Evolutionary conservation across 92 coral and sea anemone genomes (phyloP).

Genomic region (Phenganax marumi): DNA sequence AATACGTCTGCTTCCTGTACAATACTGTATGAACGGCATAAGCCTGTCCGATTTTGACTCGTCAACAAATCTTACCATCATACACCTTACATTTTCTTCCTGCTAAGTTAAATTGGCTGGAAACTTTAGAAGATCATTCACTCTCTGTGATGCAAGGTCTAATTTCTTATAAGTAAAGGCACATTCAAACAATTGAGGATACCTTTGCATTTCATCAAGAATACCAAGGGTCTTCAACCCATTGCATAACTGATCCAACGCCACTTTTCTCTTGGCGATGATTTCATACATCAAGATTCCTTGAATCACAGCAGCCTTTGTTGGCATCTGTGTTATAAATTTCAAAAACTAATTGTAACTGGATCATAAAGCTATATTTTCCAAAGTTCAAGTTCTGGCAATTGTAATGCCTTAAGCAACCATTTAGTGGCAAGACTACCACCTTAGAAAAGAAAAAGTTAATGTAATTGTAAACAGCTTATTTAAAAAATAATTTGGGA

Average conservation of each 20-base stretch:
- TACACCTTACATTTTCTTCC: slow-evolving; percentile 45
- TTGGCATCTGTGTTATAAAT: slow-evolving; percentile 41
- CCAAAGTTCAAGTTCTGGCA: no score
- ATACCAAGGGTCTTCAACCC: slow-evolving; percentile 63
- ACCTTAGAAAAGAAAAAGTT: no score
- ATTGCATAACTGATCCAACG: slow-evolving; percentile 60
- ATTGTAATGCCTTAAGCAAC: no score
- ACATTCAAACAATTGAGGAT: slow-evolving; percentile 56
- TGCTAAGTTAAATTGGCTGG: slow-evolving; percentile 51
- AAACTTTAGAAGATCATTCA: slow-evolving; percentile 46
- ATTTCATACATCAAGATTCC: slow-evolving; percentile 51
- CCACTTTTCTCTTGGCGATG: slow-evolving; percentile 55
- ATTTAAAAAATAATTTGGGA: no score
- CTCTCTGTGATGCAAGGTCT: slow-evolving; percentile 56
- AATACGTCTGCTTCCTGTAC: slow-evolving; percentile 61
- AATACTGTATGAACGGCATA: slow-evolving; percentile 61
- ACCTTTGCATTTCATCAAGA: slow-evolving; percentile 52
- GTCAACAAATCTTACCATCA: slow-evolving; percentile 47
- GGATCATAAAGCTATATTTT: no score
- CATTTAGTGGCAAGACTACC: no score
- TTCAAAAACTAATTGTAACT: neutral
- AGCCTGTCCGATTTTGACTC: slow-evolving; percentile 50
- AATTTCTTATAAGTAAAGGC: slow-evolving; percentile 59
- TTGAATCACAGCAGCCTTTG: slow-evolving; percentile 51
- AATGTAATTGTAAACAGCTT: no score